phyloP scores from a whole-genome alignment of 2,113 vertebrate species.

The Pipa parva region DNA sequence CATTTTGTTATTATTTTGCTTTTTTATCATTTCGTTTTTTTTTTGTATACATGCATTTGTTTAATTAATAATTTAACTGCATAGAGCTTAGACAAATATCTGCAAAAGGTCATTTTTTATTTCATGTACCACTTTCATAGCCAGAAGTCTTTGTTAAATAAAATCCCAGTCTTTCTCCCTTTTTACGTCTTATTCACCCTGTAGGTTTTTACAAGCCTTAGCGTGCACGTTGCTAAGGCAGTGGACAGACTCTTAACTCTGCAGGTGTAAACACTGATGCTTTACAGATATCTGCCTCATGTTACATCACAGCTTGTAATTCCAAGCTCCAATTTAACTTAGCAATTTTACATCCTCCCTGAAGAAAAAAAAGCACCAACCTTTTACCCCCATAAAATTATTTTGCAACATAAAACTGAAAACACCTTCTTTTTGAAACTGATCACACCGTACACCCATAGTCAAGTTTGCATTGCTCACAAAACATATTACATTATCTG shows the following conservation, averaged over 20 bases:
- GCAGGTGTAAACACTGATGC: constrained; percentile 42
- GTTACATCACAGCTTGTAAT: constrained; percentile 43
- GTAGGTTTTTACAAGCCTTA: constrained; percentile 35
- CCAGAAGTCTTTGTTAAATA: constrained; percentile 49
- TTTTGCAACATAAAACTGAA: constrained; percentile 43
- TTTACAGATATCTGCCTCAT: constrained; percentile 43
- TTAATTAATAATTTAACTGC: not conserved
- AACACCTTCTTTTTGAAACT: constrained; percentile 39
- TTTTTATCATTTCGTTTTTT: no score
- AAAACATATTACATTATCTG: constrained; percentile 34
- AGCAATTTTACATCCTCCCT: constrained; percentile 43
- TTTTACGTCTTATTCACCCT: constrained; percentile 22
- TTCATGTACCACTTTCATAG: constrained; percentile 7
- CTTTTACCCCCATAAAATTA: constrained; percentile 44
- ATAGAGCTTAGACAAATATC: not conserved
- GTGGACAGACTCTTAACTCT: constrained; percentile 39
- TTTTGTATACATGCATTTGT: no score
- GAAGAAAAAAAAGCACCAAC: constrained; percentile 41
- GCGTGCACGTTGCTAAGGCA: constrained; percentile 28
- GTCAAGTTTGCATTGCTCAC: constrained; percentile 15
- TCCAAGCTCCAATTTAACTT: constrained; percentile 44
- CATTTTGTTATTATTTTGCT: no score
- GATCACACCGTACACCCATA: constrained; percentile 38
- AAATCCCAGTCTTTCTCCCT: constrained; percentile 27
- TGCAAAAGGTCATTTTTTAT: not conserved